Conservation (phyloP, 2,797 vertebrate species). For the Sarcophilus harrisii region DNA sequence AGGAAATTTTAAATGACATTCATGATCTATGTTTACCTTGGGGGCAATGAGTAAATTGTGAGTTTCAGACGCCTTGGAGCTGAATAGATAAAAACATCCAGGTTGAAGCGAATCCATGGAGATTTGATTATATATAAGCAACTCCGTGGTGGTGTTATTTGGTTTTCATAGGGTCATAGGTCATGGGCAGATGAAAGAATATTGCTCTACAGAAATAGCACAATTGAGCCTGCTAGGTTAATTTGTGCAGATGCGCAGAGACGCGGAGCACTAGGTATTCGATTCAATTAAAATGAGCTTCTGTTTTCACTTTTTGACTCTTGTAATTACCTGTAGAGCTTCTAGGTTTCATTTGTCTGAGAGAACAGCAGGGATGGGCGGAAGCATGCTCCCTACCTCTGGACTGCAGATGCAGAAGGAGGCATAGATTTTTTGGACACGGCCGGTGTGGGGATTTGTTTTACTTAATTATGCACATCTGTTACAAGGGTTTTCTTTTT, state of each 20-base stretch:
- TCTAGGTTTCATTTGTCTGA: slow-evolving; percentile 49
- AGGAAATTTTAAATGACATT: neutral
- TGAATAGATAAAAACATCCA: neutral
- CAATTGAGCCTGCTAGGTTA: neutral
- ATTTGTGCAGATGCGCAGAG: neutral
- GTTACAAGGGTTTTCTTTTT: slow-evolving; percentile 15
- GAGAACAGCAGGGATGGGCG: neutral
- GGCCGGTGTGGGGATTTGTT: neutral
- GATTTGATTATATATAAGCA: neutral
- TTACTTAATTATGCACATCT: slow-evolving; percentile 37
- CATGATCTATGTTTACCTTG: neutral
- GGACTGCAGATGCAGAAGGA: neutral
- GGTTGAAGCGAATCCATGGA: neutral
- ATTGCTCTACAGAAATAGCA: neutral
- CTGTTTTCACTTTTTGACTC: slow-evolving; percentile 38
- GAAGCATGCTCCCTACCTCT: neutral
- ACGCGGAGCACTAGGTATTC: slow-evolving; percentile 23
- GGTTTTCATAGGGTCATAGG: neutral
- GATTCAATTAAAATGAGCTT: slow-evolving; percentile 23
- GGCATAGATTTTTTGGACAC: neutral
- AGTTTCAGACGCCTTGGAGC: neutral
- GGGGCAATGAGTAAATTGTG: neutral
- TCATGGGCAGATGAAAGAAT: neutral
- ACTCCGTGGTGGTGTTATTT: neutral
- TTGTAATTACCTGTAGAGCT: slow-evolving; percentile 25